Evolutionary conservation across 2,888 invertebrate species (phyloP).

Genomic region (Rotaria socialis): DNA sequence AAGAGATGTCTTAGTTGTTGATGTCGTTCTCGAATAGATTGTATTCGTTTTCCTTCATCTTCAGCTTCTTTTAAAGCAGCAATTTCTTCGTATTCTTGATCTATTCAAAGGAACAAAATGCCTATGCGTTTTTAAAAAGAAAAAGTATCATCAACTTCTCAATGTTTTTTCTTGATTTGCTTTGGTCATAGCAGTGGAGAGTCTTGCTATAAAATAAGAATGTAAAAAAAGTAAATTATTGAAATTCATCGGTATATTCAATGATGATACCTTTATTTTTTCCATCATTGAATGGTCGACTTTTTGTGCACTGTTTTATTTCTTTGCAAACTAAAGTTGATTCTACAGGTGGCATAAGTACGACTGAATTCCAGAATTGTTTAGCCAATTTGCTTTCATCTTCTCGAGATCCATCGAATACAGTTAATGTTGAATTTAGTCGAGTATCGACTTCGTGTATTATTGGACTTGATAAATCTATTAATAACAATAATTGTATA

Average conservation of each 20-base stretch:
- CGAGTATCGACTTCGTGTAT: constrained; percentile 6
- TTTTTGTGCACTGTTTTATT: constrained; percentile 4
- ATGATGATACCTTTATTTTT: neutral
- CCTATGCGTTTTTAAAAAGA: neutral
- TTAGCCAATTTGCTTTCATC: constrained; percentile 10
- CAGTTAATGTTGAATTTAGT: neutral
- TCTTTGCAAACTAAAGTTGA: constrained; percentile 1
- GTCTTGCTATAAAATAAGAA: neutral
- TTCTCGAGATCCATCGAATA: constrained; percentile 20
- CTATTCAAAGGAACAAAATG: neutral
- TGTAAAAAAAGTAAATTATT: too few relatives aligned
- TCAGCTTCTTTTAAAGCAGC: neutral
- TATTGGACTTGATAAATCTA: neutral
- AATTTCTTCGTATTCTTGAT: constrained; percentile 23
- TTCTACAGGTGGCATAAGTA: constrained; percentile 18
- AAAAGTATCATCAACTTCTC: neutral
- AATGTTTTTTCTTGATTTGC: neutral
- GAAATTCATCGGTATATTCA: too few relatives aligned
- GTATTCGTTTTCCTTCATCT: neutral
- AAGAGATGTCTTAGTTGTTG: neutral
- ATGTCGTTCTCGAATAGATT: neutral
- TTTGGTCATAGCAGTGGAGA: neutral
- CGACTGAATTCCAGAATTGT: constrained; percentile 31
- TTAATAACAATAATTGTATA: neutral
- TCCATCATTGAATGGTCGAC: neutral